Evolutionary conservation across 2,888 invertebrate species (phyloP).

Genomic region (Achlya flavicornis): DNA sequence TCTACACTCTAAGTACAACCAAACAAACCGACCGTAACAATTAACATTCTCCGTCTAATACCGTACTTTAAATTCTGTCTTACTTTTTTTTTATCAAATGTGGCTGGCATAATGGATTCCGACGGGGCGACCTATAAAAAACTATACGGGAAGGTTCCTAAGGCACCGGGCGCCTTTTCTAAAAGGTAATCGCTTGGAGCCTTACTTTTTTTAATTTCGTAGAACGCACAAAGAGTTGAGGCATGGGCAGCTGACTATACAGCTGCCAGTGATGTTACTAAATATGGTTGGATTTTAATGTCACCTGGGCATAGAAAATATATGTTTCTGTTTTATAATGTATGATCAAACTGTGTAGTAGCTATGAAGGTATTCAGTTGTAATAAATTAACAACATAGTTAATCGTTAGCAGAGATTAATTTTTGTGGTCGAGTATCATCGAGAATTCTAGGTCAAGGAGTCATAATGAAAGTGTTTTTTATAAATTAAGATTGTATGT

Average conservation of each 20-base stretch:
- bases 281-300: slow-evolving; percentile 42
- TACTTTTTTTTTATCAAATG: slow-evolving; percentile 68
- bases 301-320: slow-evolving; percentile 46
- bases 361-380: neutral
- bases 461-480: neutral
- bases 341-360: too few relatives aligned
- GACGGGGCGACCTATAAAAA: slow-evolving; percentile 60
- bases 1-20: neutral
- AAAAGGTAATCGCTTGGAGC: slow-evolving; percentile 72
- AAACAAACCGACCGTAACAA: slow-evolving; percentile 4
- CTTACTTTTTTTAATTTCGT: slow-evolving; percentile 63
- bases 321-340: neutral
- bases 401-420: neutral
- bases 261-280: slow-evolving; percentile 61
- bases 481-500: neutral
- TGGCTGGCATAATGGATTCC: slow-evolving; percentile 67
- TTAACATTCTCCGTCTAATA: slow-evolving; percentile 52
- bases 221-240: slow-evolving; percentile 70
- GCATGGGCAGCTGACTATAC: slow-evolving; percentile 65
- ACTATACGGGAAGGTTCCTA: slow-evolving; percentile 50
- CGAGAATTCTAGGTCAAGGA: slow-evolving; percentile 5
- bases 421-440: slow-evolving; percentile 3
- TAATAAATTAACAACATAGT: neutral
- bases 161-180: slow-evolving; percentile 69
- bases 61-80: slow-evolving; percentile 46